These are phyloP conservation scores for Notospermus geniculatus DNA, from an alignment of 1,140 invertebrate species.

Conservation along the genomic window DNA sequence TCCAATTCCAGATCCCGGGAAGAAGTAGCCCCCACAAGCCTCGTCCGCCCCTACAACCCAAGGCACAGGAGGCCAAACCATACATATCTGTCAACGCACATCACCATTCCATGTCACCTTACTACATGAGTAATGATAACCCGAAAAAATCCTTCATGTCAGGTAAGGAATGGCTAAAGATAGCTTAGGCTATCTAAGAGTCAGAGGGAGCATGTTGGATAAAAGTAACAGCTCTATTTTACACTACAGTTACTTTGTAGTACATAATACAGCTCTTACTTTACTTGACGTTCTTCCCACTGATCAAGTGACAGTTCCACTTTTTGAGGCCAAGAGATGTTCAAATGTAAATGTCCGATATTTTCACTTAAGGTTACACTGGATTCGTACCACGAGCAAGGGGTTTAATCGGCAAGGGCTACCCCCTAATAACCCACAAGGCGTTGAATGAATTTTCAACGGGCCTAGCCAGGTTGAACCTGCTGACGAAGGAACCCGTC, in stretches of 20 bases:
- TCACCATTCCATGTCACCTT: slow-evolving; percentile 32
- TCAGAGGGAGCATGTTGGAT: too few relatives aligned
- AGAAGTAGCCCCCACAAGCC: slow-evolving; percentile 27
- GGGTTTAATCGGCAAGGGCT: slow-evolving; percentile 34
- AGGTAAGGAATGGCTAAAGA: slow-evolving; percentile 22
- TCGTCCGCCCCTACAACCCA: slow-evolving; percentile 25
- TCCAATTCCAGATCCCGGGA: neutral
- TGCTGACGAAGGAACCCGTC: slow-evolving; percentile 17
- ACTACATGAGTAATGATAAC: slow-evolving; percentile 31
- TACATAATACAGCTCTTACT: too few relatives aligned
- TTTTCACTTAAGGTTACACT: slow-evolving; percentile 32
- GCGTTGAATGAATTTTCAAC: slow-evolving; percentile 42
- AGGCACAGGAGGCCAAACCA: slow-evolving; percentile 28
- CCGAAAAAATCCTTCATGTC: slow-evolving; percentile 42
- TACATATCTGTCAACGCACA: slow-evolving; percentile 26
- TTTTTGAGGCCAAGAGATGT: too few relatives aligned
- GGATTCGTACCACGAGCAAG: slow-evolving; percentile 38
- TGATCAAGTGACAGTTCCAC: too few relatives aligned
- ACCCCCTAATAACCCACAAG: slow-evolving; percentile 37
- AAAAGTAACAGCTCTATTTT: too few relatives aligned
- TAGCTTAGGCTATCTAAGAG: too few relatives aligned
- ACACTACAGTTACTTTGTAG: too few relatives aligned
- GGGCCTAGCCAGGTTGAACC: slow-evolving; percentile 18
- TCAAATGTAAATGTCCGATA: neutral
- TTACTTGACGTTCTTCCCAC: too few relatives aligned